Evolutionary conservation across 64 coral and sea anemone genomes (phyloP), one percentile per base, ranked within the genome.

Genomic region (Cladopsammia gracilis): DNA sequence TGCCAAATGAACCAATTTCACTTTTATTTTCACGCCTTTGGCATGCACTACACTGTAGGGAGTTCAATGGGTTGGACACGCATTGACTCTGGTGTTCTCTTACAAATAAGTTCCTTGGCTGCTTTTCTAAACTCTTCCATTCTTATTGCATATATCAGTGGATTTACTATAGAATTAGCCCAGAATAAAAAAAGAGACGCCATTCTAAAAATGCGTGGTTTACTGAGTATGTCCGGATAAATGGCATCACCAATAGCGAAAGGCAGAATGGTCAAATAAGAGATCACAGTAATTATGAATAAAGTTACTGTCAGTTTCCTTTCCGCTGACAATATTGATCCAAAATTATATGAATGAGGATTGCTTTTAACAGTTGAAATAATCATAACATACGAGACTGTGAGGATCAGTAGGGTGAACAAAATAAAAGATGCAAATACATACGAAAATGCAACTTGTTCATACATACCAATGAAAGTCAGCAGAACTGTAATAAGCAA

Each of bases 111-210:
- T 25, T 69, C 20, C 45, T 49, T 18, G 14, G 44, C 48, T 18
- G 72, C 19, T 47, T 75, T 75, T 49, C 72, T 75, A 20, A 75
- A 75, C 16, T 75, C 72, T 49, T 20, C 11, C 47, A 75, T 47
- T 49, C 47, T 42, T 75, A 75, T 49, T 2, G 72, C 46, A 20
- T 75, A 75, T 48, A 75, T 46, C 20, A 75, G 2, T 4, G 72
- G 72, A 75, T 75, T 75, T 0, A 75, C 72, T 45, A 75, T 48
- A 14, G 72, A 75, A 75, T 46, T 75, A 4, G 44, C 4, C 1
- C 46, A 20, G 16, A 16, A 75, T 11, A 75, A 7, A 49, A 4
- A 18, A 18, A 0, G 12, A 56, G 12, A 56, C 6, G 53, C 12
- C 1, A 56, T 6, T 56, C 1, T 6, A 7, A 6, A 3, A 56